Evolutionary conservation across 2,113 vertebrate genomes (phyloP), one percentile per base, ranked within the genome.

Genomic region (Zingel zingel): DNA sequence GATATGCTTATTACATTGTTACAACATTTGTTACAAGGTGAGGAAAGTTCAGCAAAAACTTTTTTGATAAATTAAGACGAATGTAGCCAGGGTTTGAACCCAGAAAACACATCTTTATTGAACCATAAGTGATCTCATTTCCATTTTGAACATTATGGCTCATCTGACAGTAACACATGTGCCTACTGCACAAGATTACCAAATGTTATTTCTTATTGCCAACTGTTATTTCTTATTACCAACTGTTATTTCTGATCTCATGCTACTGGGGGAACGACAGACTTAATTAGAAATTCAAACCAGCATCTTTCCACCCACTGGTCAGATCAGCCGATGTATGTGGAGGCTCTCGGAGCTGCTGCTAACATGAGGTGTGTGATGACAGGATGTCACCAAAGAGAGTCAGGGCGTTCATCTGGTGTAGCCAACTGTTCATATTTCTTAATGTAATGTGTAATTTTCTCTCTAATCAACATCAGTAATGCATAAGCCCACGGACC

Each of bases 361-460:
- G 66, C 18, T 54, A 27, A 33, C 0, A 53, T 66, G 72, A 82
- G 62, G 72, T 64, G 70, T 76, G 56, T 70, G 62, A 25, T 85
- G 79, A 83, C 19, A 15, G 1, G 5, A 51, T 43, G 81, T 76
- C 54, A 36, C 59, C 13, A 51, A 67, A 2, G 59, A 73, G 23
- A 72, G 30, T 64, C 36, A 54, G 14, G 13, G 33, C 3, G 30
- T 58, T 81, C 81, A 82, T 84, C 72, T 80, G 75, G 12, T 77
- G 45, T 18, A 30, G 79, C 75, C 68, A 80, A 86, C 70, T 82
- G 48, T 80, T 84, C 77, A 27, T 67, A 73, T 80, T 78, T 56
- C 19, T 51, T 81, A 58, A 74, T 51, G 33, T 56, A 33, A 18
- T 19, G 58, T 79, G 58, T 79, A 4, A 30, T 82, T 78, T 79